Evolutionary conservation across 2,113 vertebrate genomes (phyloP).

Genomic region (Hypanus sabinus): DNA sequence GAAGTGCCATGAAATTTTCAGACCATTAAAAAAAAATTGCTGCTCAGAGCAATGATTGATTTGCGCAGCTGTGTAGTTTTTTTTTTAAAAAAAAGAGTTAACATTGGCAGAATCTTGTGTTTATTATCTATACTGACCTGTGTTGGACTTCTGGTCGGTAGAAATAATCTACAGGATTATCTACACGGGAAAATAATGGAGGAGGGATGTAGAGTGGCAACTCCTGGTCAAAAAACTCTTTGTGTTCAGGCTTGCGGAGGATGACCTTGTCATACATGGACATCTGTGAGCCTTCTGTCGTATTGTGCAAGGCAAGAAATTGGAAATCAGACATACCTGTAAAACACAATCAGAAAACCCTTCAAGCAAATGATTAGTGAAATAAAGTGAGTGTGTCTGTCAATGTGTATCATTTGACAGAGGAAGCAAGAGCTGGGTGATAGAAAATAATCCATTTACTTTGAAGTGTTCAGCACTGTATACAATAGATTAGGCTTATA

Average conservation of each 20-base stretch:
- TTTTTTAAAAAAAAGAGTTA: too few species aligned
- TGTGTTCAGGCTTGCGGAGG: slow-evolving; percentile 74
- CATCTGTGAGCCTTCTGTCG: slow-evolving; percentile 50
- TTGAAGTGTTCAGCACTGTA: not conserved
- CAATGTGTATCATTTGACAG: not conserved
- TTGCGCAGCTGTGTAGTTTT: too few species aligned
- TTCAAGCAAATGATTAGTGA: slow-evolving; percentile 37
- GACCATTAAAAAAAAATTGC: too few species aligned
- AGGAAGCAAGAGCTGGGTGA: not conserved
- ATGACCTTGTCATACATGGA: slow-evolving; percentile 86
- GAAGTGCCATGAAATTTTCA: too few species aligned
- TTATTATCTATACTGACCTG: slow-evolving; percentile 50
- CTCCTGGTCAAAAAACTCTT: slow-evolving; percentile 75
- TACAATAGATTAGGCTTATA: not conserved
- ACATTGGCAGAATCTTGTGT: too few species aligned
- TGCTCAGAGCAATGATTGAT: too few species aligned
- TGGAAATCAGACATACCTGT: slow-evolving; percentile 84
- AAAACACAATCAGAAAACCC: slow-evolving; percentile 46
- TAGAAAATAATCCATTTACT: not conserved
- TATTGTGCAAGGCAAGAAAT: slow-evolving; percentile 74
- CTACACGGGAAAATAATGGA: slow-evolving; percentile 87
- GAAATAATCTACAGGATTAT: slow-evolving; percentile 78
- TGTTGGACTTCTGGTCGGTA: slow-evolving; percentile 77
- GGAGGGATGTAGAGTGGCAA: slow-evolving; percentile 82
- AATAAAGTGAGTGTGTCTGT: not conserved